Conservation (phyloP, 2,888 invertebrate species). For the Hypena proboscidalis region DNA sequence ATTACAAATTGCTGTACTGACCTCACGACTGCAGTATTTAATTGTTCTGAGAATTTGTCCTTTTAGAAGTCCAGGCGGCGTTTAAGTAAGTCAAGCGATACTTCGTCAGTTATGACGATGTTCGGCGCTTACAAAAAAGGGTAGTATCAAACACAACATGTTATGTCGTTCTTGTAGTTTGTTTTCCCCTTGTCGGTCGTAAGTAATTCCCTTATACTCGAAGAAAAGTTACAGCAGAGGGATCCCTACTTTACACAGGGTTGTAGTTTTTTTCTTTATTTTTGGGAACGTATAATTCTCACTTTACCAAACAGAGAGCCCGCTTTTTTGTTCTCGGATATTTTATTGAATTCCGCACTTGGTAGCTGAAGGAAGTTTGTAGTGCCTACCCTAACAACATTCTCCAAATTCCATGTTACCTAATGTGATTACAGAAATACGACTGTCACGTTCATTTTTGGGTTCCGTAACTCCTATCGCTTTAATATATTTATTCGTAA, state of each 20-base stretch:
- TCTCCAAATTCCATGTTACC: constrained; percentile 61
- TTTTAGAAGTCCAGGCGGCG: constrained; percentile 16
- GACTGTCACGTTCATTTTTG: constrained; percentile 47
- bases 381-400: constrained; percentile 64
- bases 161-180: constrained; percentile 71
- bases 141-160: constrained; percentile 61
- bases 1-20: not conserved
- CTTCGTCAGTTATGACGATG: constrained; percentile 17
- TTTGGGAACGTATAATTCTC: constrained; percentile 74
- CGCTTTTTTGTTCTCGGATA: constrained; percentile 60
- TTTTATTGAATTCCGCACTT: constrained; percentile 80
- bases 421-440: constrained; percentile 60
- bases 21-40: not conserved
- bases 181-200: constrained; percentile 73
- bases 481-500: constrained; percentile 39
- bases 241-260: constrained; percentile 66
- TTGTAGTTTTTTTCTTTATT: constrained; percentile 64
- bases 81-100: constrained; percentile 14
- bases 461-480: constrained; percentile 40
- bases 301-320: constrained; percentile 70
- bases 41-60: constrained; percentile 7
- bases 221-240: constrained; percentile 69
- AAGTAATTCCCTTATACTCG: constrained; percentile 72
- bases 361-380: constrained; percentile 65
- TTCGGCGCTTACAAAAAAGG: constrained; percentile 45